phyloP scores from a whole-genome alignment of 2,797 vertebrate species.

The Paedocypris micromegethes region DNA sequence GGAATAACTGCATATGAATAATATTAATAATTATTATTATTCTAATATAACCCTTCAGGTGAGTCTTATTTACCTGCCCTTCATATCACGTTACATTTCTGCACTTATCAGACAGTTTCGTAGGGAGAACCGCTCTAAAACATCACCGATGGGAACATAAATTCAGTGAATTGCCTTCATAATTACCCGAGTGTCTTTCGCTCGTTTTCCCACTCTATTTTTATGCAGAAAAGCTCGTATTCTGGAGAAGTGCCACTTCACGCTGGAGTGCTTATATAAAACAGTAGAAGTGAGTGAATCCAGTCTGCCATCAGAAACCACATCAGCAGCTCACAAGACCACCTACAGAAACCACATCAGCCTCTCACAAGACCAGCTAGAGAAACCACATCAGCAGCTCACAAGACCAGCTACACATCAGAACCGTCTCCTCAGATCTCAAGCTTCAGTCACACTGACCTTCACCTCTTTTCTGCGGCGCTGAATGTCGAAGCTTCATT shows the following conservation, averaged over 20 bases:
- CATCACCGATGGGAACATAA: conserved; percentile 17
- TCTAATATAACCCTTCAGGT: too few relatives aligned
- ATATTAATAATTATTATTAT: too few relatives aligned
- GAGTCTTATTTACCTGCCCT: too few relatives aligned
- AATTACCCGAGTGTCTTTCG: conserved; percentile 28
- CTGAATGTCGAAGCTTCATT: background rate
- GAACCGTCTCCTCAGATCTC: conserved; percentile 6
- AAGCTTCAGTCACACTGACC: conserved; percentile 7
- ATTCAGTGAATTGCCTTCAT: conserved; percentile 7
- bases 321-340: background rate
- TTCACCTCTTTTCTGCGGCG: background rate
- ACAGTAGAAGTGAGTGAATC: conserved; percentile 51
- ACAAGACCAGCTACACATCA: conserved; percentile 11
- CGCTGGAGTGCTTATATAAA: conserved; percentile 60
- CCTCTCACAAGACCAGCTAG: background rate
- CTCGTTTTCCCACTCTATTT: conserved; percentile 3
- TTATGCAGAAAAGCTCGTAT: conserved; percentile 49
- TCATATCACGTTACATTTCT: too few relatives aligned
- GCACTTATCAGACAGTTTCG: too few relatives aligned
- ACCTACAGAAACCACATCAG: conserved; percentile 31
- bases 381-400: conserved; percentile 4
- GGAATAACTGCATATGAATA: too few relatives aligned
- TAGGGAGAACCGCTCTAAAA: background rate
- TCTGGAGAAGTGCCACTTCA: conserved; percentile 70
- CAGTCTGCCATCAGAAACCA: conserved; percentile 46